Percentiles rank a stretch among this genome's conserved stretches.
Conservation (phyloP, 2,888 invertebrate genomes). For the Napeogenes inachia region DNA sequence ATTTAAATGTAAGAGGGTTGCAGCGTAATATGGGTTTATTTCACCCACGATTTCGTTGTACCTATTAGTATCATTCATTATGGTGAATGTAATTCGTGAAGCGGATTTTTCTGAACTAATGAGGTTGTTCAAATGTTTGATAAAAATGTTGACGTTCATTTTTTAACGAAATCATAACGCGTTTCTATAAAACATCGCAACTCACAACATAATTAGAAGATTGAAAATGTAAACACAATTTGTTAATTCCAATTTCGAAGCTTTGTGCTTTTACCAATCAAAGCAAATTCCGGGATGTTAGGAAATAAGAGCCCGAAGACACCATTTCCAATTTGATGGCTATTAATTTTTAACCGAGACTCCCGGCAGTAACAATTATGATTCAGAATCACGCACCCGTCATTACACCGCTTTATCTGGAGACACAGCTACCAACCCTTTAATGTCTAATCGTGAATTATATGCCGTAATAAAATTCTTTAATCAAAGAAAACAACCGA, state of each 20-base stretch:
- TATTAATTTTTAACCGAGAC: conserved; percentile 36
- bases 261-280: conserved; percentile 12
- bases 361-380: conserved; percentile 65
- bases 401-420: conserved; percentile 72
- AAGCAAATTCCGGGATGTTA: conserved; percentile 18
- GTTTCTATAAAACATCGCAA: not conserved
- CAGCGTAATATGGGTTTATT: conserved; percentile 22
- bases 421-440: conserved; percentile 66
- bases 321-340: conserved; percentile 25
- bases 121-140: conserved; percentile 6
- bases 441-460: conserved; percentile 76
- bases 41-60: conserved; percentile 12
- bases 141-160: conserved; percentile 4
- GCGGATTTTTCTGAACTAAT: conserved; percentile 4
- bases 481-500: conserved; percentile 77
- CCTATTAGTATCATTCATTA: conserved; percentile 8
- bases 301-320: conserved; percentile 5
- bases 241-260: conserved; percentile 2
- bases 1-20: conserved; percentile 51
- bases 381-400: conserved; percentile 73
- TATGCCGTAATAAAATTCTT: conserved; percentile 76
- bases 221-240: conserved; percentile 5
- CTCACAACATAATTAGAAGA: conserved; percentile 1
- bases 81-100: conserved; percentile 2
- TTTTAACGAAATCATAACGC: conserved; percentile 1